These are phyloP conservation scores for Xanthia togata DNA, from an alignment of 2,888 invertebrate species.

Conservation along the genomic window DNA sequence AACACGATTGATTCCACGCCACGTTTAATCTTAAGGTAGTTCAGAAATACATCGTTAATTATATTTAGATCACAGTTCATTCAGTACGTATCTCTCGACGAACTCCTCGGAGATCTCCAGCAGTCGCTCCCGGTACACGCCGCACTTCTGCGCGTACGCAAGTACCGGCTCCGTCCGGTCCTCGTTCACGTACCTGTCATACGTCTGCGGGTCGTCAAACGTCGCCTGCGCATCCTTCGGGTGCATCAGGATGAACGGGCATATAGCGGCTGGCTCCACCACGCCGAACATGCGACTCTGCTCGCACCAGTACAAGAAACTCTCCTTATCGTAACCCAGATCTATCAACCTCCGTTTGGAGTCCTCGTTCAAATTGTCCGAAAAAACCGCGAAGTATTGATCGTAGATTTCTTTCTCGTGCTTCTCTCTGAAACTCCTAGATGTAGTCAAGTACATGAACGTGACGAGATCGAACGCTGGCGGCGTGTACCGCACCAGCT, in stretches of 20 bases:
- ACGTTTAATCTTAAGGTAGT: not conserved
- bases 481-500: constrained; percentile 81
- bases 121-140: constrained; percentile 69
- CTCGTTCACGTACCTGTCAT: constrained; percentile 58
- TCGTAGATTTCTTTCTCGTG: constrained; percentile 73
- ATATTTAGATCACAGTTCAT: constrained; percentile 28
- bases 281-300: constrained; percentile 72
- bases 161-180: constrained; percentile 73
- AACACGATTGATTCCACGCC: not conserved
- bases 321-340: constrained; percentile 70
- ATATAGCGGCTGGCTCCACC: constrained; percentile 65
- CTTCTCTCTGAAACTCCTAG: constrained; percentile 73
- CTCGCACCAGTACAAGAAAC: constrained; percentile 72
- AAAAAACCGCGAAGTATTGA: constrained; percentile 77
- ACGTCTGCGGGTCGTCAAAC: constrained; percentile 75
- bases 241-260: constrained; percentile 73
- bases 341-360: constrained; percentile 70
- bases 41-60: not conserved
- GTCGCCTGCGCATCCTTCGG: constrained; percentile 66
- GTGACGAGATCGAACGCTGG: constrained; percentile 82
- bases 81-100: constrained; percentile 72
- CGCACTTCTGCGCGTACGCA: constrained; percentile 64
- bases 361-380: constrained; percentile 65
- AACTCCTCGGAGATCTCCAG: constrained; percentile 79
- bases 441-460: constrained; percentile 78